Percentiles rank a stretch among this genome's conserved stretches.
Conservation (phyloP, 2,797 vertebrate species). For the Acipenser ruthenus region DNA sequence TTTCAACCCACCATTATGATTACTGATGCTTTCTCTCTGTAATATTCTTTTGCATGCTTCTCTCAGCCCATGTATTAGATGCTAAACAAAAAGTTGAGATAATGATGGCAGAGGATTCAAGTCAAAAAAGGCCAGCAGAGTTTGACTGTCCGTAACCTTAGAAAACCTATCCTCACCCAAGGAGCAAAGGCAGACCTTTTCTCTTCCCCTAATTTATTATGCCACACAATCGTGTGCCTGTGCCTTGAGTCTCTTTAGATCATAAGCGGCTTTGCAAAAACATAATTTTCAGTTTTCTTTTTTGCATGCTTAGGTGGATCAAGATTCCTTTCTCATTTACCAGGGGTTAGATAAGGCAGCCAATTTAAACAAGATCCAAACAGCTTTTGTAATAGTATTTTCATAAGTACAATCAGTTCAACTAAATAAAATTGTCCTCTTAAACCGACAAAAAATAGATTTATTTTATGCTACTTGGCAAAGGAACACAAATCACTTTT, state of each 20-base stretch:
- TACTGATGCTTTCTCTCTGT: no score
- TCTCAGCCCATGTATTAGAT: no score
- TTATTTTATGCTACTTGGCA: background rate
- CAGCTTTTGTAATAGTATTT: background rate
- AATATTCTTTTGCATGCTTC: no score
- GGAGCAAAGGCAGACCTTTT: no score
- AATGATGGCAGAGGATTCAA: no score
- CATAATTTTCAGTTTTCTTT: conserved; percentile 5
- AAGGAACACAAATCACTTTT: background rate
- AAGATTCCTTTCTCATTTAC: background rate
- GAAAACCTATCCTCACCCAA: no score
- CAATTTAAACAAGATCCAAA: background rate
- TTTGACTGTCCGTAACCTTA: no score
- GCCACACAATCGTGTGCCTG: background rate
- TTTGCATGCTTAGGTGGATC: conserved; percentile 5
- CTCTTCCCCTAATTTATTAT: background rate
- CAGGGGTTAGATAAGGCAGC: background rate
- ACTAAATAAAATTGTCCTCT: background rate
- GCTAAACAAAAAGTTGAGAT: no score
- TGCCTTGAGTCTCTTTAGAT: no score
- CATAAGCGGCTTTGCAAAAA: background rate
- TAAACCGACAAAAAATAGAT: background rate
- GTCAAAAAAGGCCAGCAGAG: no score
- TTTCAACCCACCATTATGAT: no score
- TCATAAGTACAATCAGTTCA: background rate